Evolutionary conservation across 2,113 vertebrate genomes (phyloP).

Genomic region (Tetrao urogallus): DNA sequence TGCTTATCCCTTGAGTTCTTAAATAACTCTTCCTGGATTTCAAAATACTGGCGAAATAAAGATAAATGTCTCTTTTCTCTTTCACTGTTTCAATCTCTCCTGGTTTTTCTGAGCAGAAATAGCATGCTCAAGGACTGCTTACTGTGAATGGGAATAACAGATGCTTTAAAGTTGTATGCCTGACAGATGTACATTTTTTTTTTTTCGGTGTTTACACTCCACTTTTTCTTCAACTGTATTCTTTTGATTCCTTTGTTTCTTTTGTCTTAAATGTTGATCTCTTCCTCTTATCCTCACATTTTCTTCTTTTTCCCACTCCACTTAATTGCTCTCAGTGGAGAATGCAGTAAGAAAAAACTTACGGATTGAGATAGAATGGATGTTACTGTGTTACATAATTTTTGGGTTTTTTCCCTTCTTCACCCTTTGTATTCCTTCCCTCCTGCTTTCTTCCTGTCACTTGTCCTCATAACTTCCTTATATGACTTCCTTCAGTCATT

Average conservation of each 20-base stretch:
- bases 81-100: not conserved
- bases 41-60: not conserved
- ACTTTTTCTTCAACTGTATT: not conserved
- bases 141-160: not conserved
- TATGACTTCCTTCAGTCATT: not conserved
- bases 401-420: fast-evolving
- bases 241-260: not conserved
- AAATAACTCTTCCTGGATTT: not conserved
- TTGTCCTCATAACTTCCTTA: not conserved
- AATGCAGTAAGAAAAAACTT: not conserved
- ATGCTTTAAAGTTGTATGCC: not conserved
- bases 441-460: not conserved
- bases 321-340: not conserved
- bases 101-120: not conserved
- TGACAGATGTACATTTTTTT: not conserved
- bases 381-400: not conserved
- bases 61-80: not conserved
- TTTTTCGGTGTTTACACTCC: not conserved
- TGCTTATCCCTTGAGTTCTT: not conserved
- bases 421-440: not conserved
- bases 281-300: not conserved
- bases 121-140: not conserved
- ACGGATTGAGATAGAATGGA: not conserved
- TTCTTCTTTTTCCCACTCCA: not conserved
- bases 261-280: not conserved